phyloP scores from a whole-genome alignment of 2,113 vertebrate species.

The Phocoena phocoena region DNA sequence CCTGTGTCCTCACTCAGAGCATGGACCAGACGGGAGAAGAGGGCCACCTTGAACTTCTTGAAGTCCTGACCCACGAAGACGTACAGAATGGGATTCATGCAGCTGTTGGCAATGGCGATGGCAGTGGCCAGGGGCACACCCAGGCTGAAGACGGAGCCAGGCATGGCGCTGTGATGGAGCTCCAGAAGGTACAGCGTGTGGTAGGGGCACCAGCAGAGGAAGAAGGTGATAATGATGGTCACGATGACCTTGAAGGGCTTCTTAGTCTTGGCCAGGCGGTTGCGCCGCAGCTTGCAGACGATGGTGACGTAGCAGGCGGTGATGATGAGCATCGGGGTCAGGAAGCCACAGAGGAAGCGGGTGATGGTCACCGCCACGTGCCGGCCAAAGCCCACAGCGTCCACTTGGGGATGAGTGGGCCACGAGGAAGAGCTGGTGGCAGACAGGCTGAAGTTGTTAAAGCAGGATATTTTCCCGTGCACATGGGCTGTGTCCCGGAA shows the following conservation, averaged over 20 bases:
- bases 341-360: constrained; percentile 88
- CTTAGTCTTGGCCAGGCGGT: constrained; percentile 86
- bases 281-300: constrained; percentile 83
- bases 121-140: constrained; percentile 82
- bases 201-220: constrained; percentile 93
- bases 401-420: fast-evolving
- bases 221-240: constrained; percentile 91
- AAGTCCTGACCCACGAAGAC: constrained; percentile 98
- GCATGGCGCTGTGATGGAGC: constrained; percentile 47
- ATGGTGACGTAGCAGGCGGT: constrained; percentile 87
- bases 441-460: constrained; percentile 87
- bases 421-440: background rate
- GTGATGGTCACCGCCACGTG: constrained; percentile 82
- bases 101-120: constrained; percentile 92
- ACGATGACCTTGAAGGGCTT: constrained; percentile 92
- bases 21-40: constrained; percentile 84
- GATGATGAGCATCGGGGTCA: constrained; percentile 88
- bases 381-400: background rate
- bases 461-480: constrained; percentile 80
- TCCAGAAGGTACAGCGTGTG: constrained; percentile 89
- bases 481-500: constrained; percentile 84
- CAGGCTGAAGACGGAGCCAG: constrained; percentile 64
- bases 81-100: constrained; percentile 95
- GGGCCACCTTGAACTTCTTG: constrained; percentile 86
- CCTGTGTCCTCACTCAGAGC: constrained; percentile 85